Base-by-base conservation (phyloP, 2,888 invertebrate species). In the Diarsia brunnea region DNA sequence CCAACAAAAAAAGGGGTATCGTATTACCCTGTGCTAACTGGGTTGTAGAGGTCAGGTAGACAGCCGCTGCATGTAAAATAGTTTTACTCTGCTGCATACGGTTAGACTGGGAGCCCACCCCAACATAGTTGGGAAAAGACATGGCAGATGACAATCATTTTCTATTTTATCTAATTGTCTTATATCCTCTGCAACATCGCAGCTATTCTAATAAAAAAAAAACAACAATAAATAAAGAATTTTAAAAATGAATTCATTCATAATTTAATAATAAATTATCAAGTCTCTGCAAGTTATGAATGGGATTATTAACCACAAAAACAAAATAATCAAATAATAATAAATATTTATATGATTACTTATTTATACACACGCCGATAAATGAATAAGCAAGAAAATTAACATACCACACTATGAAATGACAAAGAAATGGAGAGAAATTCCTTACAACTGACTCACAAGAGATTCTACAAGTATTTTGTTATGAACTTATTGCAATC, bases 361-460 rank as follows among this genome's bases (percentile, higher is more conserved):
- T n/a, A n/a, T n/a, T n/a, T n/a, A 58, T 11, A 11, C 27, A 51
- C 11, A 11, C 27, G 45, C 24, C 16, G 4, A 19, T 55, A 66
- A 76, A 53, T 49, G 58, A 63, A 66, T 83, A 73, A 78, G 55
- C 53, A 63, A 58, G n/a, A 63, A 45, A 68, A 84, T 65, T 75
- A 75, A 65, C 63, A 75, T 55, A 47, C 14, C n/a, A 43, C 49
- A 51, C 27, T 61, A 61, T 69, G 53, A 79, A 70, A 75, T 75
- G 73, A 86, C 84, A 86, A 86, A 85, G 79, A 81, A 74, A 72
- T 75, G 68, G 16, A 66, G 63, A 77, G 73, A 75, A 55, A 87
- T 86, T 76, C 87, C 76, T 38, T 4, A 14, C 19, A 8, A 69
- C 61, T 86, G 87, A 86, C 38, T 86, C 87, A 86, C 24, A 16